phyloP scores from a whole-genome alignment of 2,888 invertebrate species.

The Rutpela maculata region DNA sequence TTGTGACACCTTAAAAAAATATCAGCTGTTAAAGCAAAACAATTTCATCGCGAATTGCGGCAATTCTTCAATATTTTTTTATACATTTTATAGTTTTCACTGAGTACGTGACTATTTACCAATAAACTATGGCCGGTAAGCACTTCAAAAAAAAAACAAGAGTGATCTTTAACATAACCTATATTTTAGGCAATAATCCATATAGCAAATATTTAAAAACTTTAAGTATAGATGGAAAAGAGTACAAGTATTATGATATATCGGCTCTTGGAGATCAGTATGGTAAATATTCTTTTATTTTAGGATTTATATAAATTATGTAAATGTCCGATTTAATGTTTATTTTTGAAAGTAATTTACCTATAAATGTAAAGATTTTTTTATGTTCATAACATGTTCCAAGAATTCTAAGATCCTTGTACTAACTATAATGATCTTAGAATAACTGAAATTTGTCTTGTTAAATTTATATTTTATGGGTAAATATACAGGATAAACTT shows the following conservation, averaged over 20 bases:
- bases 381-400: too few species aligned
- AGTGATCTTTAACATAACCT: slow-evolving; percentile 27
- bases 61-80: not conserved
- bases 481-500: too few species aligned
- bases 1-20: slow-evolving; percentile 10
- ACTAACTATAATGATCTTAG: too few species aligned
- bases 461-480: too few species aligned
- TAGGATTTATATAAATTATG: slow-evolving; percentile 14
- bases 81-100: not conserved
- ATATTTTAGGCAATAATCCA: slow-evolving; percentile 77
- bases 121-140: slow-evolving; percentile 63
- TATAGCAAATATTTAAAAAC: slow-evolving; percentile 79
- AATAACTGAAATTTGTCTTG: too few species aligned
- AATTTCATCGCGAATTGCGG: not conserved
- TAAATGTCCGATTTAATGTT: not conserved
- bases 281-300: slow-evolving; percentile 78
- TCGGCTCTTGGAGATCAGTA: slow-evolving; percentile 84
- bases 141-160: slow-evolving; percentile 11
- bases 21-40: slow-evolving; percentile 16
- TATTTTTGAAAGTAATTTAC: not conserved
- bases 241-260: slow-evolving; percentile 88
- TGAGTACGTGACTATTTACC: slow-evolving; percentile 60
- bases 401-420: too few species aligned
- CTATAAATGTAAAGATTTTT: too few species aligned
- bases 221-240: slow-evolving; percentile 78